Base-by-base conservation (phyloP, 2,888 invertebrate species). In the Villa cingulata region DNA sequence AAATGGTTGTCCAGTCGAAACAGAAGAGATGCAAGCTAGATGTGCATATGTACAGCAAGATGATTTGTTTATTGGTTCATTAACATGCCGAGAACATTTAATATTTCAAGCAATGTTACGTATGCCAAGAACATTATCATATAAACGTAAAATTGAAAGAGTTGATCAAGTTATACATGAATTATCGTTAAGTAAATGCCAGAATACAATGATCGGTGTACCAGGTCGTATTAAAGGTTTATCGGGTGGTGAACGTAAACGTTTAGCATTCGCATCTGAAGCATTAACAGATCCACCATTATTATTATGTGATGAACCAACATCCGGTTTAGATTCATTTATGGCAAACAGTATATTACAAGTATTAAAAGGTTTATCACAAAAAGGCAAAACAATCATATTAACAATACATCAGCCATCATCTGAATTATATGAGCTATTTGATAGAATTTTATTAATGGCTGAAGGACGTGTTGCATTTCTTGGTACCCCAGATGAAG, bases 301-400 rank as follows among this genome's bases (percentile, higher is more conserved):
- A 39, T 80, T 97, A 77, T 91, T 97, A 64, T 95, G 95, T 64
- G 97, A 97, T 61, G 97, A 97, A 61, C 96, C 96, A 0, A 97
- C 96, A 0, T 94, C 94, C 0, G 94, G 96, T 2, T 72, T 97
- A 48, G 97, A 97, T 68, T 92, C 95, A 0, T 95, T 87, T 61
- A 96, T 95, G 91, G 96, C 97, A 0, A 83, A 88, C 62, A 92
- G 86, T 66, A 90, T 96, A 3, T 81, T 92, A 17, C 82, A 85
- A 66, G 84, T 86, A 43, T 69, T 86, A 38, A 86, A 84, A 66
- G 75, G 78, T 37, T 68, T 86, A 48, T 81, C 86, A 2, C 77
- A 77, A 58, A 82, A 81, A 57, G 90, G 92, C 20, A 91, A 90
- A 71, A 92, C 92, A 0, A 83, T 95, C 46, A 76, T 95, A 20